Base-by-base conservation (phyloP, 2,888 invertebrate genomes). In the Magallana nippona region DNA sequence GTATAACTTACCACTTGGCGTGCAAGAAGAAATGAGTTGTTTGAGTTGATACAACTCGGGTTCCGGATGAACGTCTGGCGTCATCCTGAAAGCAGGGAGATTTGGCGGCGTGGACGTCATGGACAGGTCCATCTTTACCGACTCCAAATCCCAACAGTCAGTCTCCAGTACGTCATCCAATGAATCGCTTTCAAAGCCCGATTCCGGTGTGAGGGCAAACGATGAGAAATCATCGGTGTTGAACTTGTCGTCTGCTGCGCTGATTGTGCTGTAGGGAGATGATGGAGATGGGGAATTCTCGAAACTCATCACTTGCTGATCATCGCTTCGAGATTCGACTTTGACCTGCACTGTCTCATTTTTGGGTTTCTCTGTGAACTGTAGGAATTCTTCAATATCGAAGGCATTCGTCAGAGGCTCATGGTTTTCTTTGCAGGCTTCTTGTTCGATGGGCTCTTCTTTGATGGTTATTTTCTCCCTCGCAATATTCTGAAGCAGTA, bases 21-120 rank as follows among this genome's bases (percentile, higher is more conserved):
- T 87, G 87, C 90, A 88, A 55, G 90, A 89, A 17, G 88, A 86
- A 55, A 91, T 83, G 27, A 91, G 88, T 85, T 90, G 90, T 86
- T 91, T 89, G 79, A 91, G 88, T 87, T 89, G 90, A 86, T 88
- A 89, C 84, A 91, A 85, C 83, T 90, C 91, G 82, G 89, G 89
- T 83, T 87, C 88, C 17, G 79, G 57, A 71, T 71, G 81, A 56
- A 80, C 15, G 27, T 77, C 83, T 78, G 81, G 78, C 22, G 84
- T 86, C 13, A 82, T 55, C 32, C 85, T 85, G 55, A 55, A 84
- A 77, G 82, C 79, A 78, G 82, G 82, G 80, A 58, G 81, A 83
- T 78, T 81, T n/a, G 78, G 63, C 77, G 15, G 71, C 17, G 56
- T 80, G 71, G 82, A 79, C 62, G 82, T 63, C 56, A 63, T n/a